phyloP scores from a whole-genome alignment of 2,797 vertebrate species.

The Eulemur mongoz region DNA sequence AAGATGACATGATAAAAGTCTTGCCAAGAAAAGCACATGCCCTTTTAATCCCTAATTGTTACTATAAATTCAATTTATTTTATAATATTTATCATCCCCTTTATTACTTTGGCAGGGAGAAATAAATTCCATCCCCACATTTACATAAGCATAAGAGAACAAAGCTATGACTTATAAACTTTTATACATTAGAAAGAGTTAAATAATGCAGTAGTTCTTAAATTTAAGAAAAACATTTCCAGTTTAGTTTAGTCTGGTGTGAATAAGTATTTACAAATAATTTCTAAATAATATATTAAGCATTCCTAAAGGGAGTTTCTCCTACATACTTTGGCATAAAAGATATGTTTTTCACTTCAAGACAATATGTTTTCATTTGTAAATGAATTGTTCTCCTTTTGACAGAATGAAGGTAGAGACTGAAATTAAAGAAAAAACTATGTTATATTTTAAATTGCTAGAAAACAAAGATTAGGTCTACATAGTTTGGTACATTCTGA shows the following conservation, averaged over 20 bases:
- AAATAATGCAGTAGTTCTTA: constrained; percentile 38
- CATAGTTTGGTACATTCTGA: not conserved
- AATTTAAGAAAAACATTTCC: constrained; percentile 37
- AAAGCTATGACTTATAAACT: not conserved
- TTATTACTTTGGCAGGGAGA: constrained; percentile 34
- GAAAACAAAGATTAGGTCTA: not conserved
- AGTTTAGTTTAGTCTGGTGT: constrained; percentile 55
- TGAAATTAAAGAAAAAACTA: not conserved
- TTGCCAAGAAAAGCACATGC: not conserved
- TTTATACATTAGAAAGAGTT: constrained; percentile 54
- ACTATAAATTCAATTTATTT: constrained; percentile 47
- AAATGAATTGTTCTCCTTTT: not conserved
- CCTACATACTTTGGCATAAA: not conserved
- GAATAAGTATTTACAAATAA: not conserved
- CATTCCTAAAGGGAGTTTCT: not conserved
- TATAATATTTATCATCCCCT: not conserved
- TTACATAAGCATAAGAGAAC: not conserved
- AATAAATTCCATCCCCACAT: not conserved
- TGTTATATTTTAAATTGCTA: not conserved
- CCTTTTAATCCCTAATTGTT: not conserved
- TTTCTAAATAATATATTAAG: constrained; percentile 37
- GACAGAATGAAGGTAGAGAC: not conserved
- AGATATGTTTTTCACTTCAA: not conserved
- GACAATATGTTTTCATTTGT: not conserved
- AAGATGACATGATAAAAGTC: not conserved